Base-by-base conservation (phyloP, 2,797 vertebrate genomes). In the Propithecus perrieri region DNA sequence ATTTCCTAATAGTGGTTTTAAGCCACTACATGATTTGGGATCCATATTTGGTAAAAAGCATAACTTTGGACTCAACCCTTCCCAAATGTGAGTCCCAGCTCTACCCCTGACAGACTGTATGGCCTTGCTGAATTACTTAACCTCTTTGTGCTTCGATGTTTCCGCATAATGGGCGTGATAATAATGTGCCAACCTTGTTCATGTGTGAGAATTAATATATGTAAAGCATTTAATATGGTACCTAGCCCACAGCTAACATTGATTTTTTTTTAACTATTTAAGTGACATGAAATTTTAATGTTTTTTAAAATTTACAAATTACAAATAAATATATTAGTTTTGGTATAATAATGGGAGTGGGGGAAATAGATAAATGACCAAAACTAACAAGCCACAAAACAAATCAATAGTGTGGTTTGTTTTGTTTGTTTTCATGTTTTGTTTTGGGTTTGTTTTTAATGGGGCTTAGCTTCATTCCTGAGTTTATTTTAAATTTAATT, bases 261-360 rank as follows among this genome's bases (percentile, higher is more conserved):
- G 50, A 55, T 55, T 81, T 79, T 74, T 83, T 74, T 96, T 93
- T 61, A 20, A 71, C 38, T 78, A 12, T 84, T 78, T 84, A 72
- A 85, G 95, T 97, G 97, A 98, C 97, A 95, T 97, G 96, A 96
- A 96, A 98, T 98, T 98, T 98, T 97, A 94, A 97, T 97, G 97
- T 81, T 98, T 97, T 97, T 78, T 97, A 89, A 97, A 97, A 83
- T 94, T 97, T 94, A 78, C 6, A 93, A 94, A 96, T 92, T 96
- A 43, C 86, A 93, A 97, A 96, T 91, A 92, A 95, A 96, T 96
- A 97, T 92, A 41, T 94, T 97, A 74, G 61, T 96, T 87, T 90
- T 97, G 38, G 79, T 96, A 90, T 93, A 91, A 93, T 93, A 33
- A n/a, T 7, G 6, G 5, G 20, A 50, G 0, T 55, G 74, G 26